A percentile compares a stretch with the other conserved stretches of the same genome.
Conservation (phyloP, 2,797 vertebrate species). For the Smutsia temminckii region DNA sequence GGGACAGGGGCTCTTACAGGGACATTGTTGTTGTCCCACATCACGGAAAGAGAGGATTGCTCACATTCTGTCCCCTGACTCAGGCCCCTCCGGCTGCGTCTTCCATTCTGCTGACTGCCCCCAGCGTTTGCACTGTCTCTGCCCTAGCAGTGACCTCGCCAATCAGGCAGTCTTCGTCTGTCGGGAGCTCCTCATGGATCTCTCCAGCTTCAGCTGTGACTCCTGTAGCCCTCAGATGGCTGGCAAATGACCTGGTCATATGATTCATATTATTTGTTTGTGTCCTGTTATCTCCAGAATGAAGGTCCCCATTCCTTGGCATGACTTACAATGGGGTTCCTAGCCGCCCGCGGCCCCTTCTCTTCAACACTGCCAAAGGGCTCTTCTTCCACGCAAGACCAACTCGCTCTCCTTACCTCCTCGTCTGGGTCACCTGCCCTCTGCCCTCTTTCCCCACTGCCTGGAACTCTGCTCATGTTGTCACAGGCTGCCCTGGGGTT, state of each 20-base stretch:
- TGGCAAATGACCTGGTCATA: not conserved
- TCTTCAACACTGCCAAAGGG: fast-evolving
- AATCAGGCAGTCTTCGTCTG: too few relatives aligned
- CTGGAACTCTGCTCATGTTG: not conserved
- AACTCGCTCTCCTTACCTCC: not conserved
- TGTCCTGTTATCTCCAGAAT: not conserved
- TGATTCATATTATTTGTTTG: not conserved
- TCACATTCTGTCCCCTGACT: too few relatives aligned
- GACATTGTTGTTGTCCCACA: fast-evolving
- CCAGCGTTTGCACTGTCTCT: fast-evolving
- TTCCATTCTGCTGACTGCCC: too few relatives aligned
- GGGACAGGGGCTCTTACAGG: not conserved
- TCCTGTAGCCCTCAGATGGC: not conserved
- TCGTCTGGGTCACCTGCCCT: fast-evolving
- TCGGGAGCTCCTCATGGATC: not conserved
- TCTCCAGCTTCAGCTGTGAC: not conserved
- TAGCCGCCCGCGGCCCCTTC: fast-evolving
- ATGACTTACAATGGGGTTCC: not conserved
- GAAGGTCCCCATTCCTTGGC: too few relatives aligned
- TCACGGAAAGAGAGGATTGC: not conserved
- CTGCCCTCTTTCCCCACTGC: not conserved
- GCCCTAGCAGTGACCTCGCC: not conserved
- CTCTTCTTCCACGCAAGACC: not conserved
- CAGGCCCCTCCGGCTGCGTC: not conserved
- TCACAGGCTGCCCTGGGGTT: too few relatives aligned